These are phyloP conservation scores for Epiblema foenella DNA, from an alignment of 2,888 invertebrate genomes.

Conservation along the genomic window DNA sequence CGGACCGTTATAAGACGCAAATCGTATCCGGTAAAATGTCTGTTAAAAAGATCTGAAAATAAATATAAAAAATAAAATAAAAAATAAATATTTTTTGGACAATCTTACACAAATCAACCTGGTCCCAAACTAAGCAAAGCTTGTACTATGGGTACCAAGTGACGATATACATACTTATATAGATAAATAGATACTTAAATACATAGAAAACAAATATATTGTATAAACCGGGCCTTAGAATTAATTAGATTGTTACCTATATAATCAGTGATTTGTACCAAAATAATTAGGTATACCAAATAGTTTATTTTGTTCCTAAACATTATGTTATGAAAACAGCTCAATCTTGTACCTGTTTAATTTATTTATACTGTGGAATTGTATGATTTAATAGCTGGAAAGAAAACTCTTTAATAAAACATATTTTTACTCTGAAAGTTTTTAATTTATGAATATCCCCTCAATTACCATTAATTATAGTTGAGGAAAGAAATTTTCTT, in stretches of 20 bases:
- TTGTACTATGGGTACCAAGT: too few species aligned
- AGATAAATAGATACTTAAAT: too few species aligned
- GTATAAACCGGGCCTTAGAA: too few species aligned
- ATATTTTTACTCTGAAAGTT: conserved; percentile 4
- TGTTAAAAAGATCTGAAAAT: too few species aligned
- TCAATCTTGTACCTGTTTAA: conserved; percentile 57
- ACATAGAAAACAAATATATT: too few species aligned
- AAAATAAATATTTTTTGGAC: too few species aligned
- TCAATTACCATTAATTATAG: not conserved
- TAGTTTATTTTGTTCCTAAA: conserved; percentile 12
- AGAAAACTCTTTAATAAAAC: not conserved
- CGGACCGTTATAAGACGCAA: too few species aligned
- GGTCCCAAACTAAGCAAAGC: too few species aligned
- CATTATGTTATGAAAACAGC: conserved; percentile 42
- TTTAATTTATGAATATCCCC: not conserved
- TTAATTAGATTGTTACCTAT: not conserved
- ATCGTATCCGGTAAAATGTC: too few species aligned
- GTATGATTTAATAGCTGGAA: conserved; percentile 46
- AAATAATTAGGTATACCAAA: conserved; percentile 16
- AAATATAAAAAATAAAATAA: too few species aligned
- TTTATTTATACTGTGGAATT: conserved; percentile 46
- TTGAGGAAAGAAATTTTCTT: not conserved
- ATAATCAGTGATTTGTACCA: not conserved
- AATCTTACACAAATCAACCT: too few species aligned
- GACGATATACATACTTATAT: too few species aligned